Base-by-base conservation (phyloP, 2,113 vertebrate species). In the Lycaon pictus region DNA sequence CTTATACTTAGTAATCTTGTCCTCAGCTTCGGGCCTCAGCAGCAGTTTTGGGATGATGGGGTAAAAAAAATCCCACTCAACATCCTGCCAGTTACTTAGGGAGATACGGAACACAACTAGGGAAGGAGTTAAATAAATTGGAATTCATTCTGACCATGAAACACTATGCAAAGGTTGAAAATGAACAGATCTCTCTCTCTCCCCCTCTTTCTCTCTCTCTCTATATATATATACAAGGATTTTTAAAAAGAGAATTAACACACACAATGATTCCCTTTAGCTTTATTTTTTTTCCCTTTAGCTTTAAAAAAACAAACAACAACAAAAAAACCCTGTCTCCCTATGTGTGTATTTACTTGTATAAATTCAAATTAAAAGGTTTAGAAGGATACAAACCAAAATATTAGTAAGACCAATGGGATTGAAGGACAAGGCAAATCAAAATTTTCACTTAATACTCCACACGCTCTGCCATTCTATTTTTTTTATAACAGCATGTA, bases 361-460 rank as follows among this genome's bases (percentile, higher is more conserved):
- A 16, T 83, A 95, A 97, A 93, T 72, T 29, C 11, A 81, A 91
- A 87, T 71, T 10, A 88, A 92, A 90, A 90, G 19, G 5, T 77
- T 85, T 90, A 84, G n/a, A 94, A 72, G n/a, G 17, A 32, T 43
- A 81, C 7, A 83, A 92, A 84, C 63, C 23, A 74, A 95, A 90
- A 83, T 83, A 53, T 43, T 93, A 80, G 2, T 92, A 92, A 48
- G 29, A 23, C 20, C 43, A 83, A 67, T 79, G 15, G n/a, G 19
- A 74, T 3, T 29, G 29, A 90, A 85, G 29, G 20, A 82, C n/a
- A n/a, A 97, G 22, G 23, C 4, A n/a, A 96, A 91, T 67, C 3
- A 5, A 81, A 76, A 83, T 55, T 62, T 62, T 82, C 29, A 89
- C 5, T 81, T 56, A 93, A 93, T 86, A 69, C 27, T 96, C 32